Conservation (phyloP, 1,140 invertebrate species). For the Drosophila teissieri region DNA sequence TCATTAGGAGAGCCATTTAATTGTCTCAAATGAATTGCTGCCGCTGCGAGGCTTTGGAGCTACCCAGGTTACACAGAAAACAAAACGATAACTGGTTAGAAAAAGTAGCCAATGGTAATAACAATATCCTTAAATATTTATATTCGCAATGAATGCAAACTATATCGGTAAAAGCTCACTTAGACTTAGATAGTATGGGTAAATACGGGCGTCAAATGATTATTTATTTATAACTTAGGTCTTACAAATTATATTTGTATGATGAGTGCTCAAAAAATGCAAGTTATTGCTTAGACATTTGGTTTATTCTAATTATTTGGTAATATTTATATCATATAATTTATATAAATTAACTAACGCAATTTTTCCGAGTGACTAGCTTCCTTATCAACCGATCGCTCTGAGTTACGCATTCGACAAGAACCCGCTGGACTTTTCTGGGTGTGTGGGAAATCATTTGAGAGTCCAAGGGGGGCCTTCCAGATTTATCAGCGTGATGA, state of each 20-base stretch:
- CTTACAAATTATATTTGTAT: too few relatives aligned
- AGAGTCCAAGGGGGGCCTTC: slow-evolving; percentile 5
- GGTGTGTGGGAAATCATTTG: slow-evolving; percentile 71
- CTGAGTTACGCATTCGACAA: slow-evolving; percentile 64
- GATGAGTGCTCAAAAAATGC: too few relatives aligned
- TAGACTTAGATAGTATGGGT: too few relatives aligned
- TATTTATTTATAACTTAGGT: too few relatives aligned
- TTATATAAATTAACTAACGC: too few relatives aligned
- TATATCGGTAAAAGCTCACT: too few relatives aligned
- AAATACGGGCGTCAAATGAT: too few relatives aligned
- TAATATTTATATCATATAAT: too few relatives aligned
- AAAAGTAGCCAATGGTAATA: background rate
- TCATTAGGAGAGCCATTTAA: slow-evolving; percentile 55
- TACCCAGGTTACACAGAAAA: slow-evolving; percentile 10
- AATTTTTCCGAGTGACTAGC: slow-evolving; percentile 5
- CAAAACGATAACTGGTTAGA: background rate
- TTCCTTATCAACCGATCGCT: slow-evolving; percentile 57
- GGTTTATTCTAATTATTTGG: too few relatives aligned
- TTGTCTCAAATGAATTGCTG: slow-evolving; percentile 45
- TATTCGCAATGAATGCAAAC: too few relatives aligned
- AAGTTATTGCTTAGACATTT: too few relatives aligned
- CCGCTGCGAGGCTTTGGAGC: slow-evolving; percentile 40
- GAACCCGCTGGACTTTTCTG: slow-evolving; percentile 15
- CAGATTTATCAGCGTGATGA: slow-evolving; percentile 49
- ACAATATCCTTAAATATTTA: background rate